These are phyloP conservation scores for Tragelaphus scriptus DNA, from an alignment of 2,113 vertebrate species.

Conservation along the genomic window DNA sequence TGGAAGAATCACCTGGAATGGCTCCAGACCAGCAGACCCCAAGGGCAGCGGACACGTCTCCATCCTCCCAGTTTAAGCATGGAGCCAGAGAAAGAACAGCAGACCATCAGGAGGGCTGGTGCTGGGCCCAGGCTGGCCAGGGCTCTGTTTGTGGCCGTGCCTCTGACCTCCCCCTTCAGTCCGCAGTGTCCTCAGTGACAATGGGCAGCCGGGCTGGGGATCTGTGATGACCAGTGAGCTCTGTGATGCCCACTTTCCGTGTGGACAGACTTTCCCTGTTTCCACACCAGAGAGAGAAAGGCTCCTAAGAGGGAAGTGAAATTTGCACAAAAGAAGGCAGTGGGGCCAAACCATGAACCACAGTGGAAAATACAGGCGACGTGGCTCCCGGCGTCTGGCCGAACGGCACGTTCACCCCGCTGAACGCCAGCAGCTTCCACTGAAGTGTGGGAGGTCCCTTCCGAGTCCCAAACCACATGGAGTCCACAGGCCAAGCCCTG, in stretches of 20 bases:
- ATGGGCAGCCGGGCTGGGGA: too few species aligned
- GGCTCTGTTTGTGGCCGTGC: fast-evolving
- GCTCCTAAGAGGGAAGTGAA: not conserved
- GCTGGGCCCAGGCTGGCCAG: not conserved
- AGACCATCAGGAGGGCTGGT: not conserved
- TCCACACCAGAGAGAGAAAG: not conserved
- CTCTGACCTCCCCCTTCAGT: not conserved
- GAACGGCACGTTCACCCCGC: not conserved
- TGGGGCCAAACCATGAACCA: not conserved
- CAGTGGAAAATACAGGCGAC: not conserved
- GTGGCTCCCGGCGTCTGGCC: not conserved
- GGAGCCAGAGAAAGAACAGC: not conserved
- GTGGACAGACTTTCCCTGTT: not conserved
- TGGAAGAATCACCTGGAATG: too few species aligned
- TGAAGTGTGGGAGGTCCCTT: not conserved
- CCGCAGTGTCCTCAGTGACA: not conserved
- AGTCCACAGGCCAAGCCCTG: not conserved
- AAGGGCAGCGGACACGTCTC: fast-evolving
- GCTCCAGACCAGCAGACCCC: not conserved
- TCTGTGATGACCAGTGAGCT: not conserved
- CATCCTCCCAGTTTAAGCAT: too few species aligned
- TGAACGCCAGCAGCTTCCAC: not conserved
- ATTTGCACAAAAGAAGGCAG: not conserved
- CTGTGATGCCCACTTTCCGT: not conserved
- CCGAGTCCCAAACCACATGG: not conserved